phyloP scores from a whole-genome alignment of 2,888 invertebrate genomes.

The Dasypogon diadema region DNA sequence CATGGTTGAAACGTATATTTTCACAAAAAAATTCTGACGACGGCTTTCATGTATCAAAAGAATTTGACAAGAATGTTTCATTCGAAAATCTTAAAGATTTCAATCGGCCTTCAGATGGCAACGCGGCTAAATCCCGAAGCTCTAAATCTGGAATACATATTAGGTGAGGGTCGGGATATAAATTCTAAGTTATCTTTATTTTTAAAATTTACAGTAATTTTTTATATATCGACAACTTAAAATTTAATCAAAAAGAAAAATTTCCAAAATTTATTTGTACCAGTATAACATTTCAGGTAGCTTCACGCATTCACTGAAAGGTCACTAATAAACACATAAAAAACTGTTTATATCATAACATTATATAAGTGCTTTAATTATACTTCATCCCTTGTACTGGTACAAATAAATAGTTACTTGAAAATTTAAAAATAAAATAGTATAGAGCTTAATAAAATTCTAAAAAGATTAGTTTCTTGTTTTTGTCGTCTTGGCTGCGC shows the following conservation, averaged over 20 bases:
- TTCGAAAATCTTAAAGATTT: slow-evolving; percentile 65
- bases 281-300: neutral
- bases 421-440: neutral
- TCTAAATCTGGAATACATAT: slow-evolving; percentile 68
- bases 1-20: slow-evolving; percentile 69
- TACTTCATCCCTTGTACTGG: neutral
- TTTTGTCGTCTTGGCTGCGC: neutral
- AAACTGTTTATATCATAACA: too few species aligned
- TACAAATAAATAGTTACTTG: slow-evolving; percentile 17
- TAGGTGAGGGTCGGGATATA: slow-evolving; percentile 68
- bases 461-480: neutral
- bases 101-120: slow-evolving; percentile 67
- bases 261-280: slow-evolving; percentile 1
- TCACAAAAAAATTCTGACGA: slow-evolving; percentile 60
- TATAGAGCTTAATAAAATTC: neutral
- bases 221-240: neutral
- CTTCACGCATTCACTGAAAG: too few species aligned
- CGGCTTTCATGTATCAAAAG: slow-evolving; percentile 56
- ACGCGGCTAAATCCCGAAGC: slow-evolving; percentile 64
- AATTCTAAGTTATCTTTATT: slow-evolving; percentile 31
- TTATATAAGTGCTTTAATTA: neutral
- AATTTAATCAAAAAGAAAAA: neutral
- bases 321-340: too few species aligned
- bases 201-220: neutral
- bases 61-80: slow-evolving; percentile 64